Evolutionary conservation across 1,140 invertebrate species (phyloP).

Genomic region (Papilio machaon): DNA sequence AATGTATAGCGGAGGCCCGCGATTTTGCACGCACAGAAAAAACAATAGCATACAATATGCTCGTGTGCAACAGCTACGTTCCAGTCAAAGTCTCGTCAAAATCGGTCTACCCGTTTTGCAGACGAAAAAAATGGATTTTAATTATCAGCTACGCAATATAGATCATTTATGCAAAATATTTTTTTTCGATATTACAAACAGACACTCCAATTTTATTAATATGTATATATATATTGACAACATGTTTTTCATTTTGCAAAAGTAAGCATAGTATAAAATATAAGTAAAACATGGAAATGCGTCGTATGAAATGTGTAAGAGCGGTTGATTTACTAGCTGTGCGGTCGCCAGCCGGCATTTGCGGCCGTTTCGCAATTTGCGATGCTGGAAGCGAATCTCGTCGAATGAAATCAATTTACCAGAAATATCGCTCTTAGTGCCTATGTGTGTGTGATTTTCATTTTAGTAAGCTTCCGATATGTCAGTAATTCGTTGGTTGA

Average conservation of each 20-base stretch:
- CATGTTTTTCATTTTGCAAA: not conserved
- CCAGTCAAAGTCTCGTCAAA: too few species aligned
- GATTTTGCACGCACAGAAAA: too few species aligned
- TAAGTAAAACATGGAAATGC: constrained; percentile 1
- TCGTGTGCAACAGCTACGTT: too few species aligned
- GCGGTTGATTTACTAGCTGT: constrained; percentile 19
- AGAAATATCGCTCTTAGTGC: constrained; percentile 9
- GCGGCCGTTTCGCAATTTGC: constrained; percentile 23
- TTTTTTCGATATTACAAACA: too few species aligned
- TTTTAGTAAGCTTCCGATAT: not conserved
- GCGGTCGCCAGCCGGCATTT: constrained; percentile 20
- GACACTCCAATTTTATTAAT: too few species aligned
- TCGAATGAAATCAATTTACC: constrained; percentile 26
- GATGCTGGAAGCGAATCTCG: constrained; percentile 23
- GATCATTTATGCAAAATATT: too few species aligned
- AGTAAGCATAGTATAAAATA: not conserved
- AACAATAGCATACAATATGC: too few species aligned
- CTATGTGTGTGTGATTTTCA: constrained; percentile 7
- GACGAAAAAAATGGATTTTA: too few species aligned
- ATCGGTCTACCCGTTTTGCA: too few species aligned
- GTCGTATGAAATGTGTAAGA: constrained; percentile 19
- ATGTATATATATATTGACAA: not conserved
- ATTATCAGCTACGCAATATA: too few species aligned
- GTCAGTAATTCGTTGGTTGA: not conserved
- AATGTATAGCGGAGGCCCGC: too few species aligned